phyloP scores from a whole-genome alignment of 2,797 vertebrate genomes.

The Luscinia luscinia region DNA sequence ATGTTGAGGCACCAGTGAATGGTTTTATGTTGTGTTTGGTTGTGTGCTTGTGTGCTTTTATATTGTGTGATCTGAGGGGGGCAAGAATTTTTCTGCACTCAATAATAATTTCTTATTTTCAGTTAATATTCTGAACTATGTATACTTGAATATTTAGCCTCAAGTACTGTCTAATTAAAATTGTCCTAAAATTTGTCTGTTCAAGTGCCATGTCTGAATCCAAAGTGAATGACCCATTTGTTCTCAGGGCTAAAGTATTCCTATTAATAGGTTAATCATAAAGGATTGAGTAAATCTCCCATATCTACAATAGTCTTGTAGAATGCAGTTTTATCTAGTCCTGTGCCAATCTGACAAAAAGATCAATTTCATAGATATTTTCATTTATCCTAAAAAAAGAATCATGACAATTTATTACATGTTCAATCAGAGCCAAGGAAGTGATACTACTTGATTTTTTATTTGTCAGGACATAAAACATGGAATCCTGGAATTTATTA shows the following conservation, averaged over 20 bases:
- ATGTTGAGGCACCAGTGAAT: background rate
- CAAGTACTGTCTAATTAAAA: background rate
- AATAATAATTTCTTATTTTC: background rate
- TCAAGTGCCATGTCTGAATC: background rate
- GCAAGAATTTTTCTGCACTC: background rate
- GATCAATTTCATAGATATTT: background rate
- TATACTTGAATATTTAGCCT: background rate
- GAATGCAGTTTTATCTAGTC: background rate
- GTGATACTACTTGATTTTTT: background rate
- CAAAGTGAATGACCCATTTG: background rate
- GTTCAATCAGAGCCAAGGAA: background rate
- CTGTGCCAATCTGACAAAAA: background rate
- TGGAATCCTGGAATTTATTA: background rate
- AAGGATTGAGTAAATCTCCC: background rate
- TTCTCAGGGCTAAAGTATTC: background rate
- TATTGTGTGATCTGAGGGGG: background rate
- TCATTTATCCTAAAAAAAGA: background rate
- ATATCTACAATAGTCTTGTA: background rate
- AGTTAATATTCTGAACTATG: background rate
- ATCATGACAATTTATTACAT: background rate
- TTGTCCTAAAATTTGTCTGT: background rate
- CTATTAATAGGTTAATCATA: background rate
- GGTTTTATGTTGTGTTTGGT: background rate
- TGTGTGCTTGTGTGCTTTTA: background rate
- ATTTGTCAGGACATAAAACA: background rate